Conservation (phyloP, 2,113 vertebrate species). For the Oostethus manadensis region DNA sequence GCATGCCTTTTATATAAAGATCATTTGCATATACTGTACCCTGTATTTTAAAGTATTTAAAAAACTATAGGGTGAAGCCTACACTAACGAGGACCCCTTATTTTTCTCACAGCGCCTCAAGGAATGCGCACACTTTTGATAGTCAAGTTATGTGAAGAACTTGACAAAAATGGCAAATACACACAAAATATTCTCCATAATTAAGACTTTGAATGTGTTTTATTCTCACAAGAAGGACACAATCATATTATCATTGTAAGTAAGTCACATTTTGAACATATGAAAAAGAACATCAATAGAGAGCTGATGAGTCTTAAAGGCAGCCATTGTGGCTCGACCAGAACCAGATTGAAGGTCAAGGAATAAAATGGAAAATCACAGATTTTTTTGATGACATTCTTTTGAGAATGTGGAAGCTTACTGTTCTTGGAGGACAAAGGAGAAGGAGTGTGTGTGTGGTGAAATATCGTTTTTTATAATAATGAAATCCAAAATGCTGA, state of each 20-base stretch:
- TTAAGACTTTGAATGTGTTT: background rate
- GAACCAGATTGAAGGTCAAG: slow-evolving; percentile 59
- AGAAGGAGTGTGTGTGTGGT: slow-evolving; percentile 26
- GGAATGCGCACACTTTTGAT: background rate
- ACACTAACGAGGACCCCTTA: slow-evolving; percentile 10
- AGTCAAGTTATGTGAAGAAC: background rate
- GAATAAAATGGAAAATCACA: slow-evolving; percentile 45
- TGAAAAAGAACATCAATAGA: slow-evolving; percentile 44
- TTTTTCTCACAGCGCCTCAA: background rate
- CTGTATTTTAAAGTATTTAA: slow-evolving; percentile 41
- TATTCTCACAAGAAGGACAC: slow-evolving; percentile 24
- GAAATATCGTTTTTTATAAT: slow-evolving; percentile 22
- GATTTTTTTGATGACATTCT: slow-evolving; percentile 51
- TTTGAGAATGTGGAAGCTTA: slow-evolving; percentile 45
- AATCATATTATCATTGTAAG: slow-evolving; percentile 30
- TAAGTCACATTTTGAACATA: slow-evolving; percentile 32
- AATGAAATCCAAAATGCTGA: slow-evolving; percentile 42
- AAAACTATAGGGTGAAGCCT: slow-evolving; percentile 45
- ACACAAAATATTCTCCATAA: background rate
- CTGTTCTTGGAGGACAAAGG: slow-evolving; percentile 56
- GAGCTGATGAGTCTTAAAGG: slow-evolving; percentile 60
- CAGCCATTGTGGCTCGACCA: slow-evolving; percentile 50
- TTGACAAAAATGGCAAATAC: background rate
- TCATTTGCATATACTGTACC: slow-evolving; percentile 62
- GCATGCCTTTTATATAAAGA: slow-evolving; percentile 60